These are phyloP conservation scores for Aradus depressus DNA, from an alignment of 2,888 invertebrate species.

Conservation along the genomic window DNA sequence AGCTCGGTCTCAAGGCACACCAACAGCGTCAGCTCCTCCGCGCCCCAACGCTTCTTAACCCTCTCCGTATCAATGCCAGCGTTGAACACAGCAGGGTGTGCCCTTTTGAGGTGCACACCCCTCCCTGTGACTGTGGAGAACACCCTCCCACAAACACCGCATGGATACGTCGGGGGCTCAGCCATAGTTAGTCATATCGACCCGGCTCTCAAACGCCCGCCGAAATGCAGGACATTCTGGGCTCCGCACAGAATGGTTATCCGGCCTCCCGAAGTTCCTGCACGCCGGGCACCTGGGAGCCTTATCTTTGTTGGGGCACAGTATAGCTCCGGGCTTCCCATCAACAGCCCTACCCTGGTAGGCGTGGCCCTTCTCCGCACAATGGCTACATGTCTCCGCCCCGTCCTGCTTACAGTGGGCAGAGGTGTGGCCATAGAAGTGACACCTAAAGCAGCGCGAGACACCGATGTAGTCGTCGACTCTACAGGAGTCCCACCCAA, in stretches of 20 bases:
- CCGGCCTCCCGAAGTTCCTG: too few relatives aligned
- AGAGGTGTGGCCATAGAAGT: too few relatives aligned
- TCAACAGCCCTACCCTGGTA: too few relatives aligned
- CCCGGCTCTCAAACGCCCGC: background rate
- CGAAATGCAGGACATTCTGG: background rate
- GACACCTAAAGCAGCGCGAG: too few relatives aligned
- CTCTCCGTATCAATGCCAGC: background rate
- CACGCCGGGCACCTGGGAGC: too few relatives aligned
- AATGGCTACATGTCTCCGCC: too few relatives aligned
- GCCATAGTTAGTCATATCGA: background rate
- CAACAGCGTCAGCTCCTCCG: background rate
- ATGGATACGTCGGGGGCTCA: background rate
- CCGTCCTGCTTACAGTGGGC: too few relatives aligned
- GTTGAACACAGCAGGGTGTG: background rate
- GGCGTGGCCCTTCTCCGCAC: too few relatives aligned
- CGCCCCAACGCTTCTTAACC: background rate
- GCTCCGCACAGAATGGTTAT: background rate
- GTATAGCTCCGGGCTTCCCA: too few relatives aligned
- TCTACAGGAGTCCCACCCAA: too few relatives aligned
- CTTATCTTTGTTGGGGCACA: too few relatives aligned
- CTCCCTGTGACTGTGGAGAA: background rate
- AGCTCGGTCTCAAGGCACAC: background rate
- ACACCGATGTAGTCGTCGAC: too few relatives aligned
- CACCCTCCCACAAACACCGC: background rate
- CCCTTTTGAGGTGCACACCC: background rate